Evolutionary conservation across 2,888 invertebrate species (phyloP), one percentile per base, ranked within the genome.

Genomic region (Caenorhabditis imperialis): DNA sequence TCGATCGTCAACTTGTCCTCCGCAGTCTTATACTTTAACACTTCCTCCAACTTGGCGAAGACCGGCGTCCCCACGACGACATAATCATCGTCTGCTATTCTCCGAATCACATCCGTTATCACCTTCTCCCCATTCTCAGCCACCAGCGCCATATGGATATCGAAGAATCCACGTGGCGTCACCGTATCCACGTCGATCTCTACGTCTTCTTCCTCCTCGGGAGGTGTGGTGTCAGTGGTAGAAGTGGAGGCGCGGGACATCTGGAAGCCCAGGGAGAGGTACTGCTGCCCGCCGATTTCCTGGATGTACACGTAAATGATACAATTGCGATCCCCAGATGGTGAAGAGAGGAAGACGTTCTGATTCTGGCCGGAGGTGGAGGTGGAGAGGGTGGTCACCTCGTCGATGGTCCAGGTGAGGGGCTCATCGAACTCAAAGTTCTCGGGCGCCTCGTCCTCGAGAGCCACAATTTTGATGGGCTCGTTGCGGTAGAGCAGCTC

Each of bases 191-290:
- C 37, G 5, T 22, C 44, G 35, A n/a, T 30, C 20, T 47, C 35
- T 50, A 42, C n/a, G 23, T 22, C 10, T 6, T 44, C 47, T n/a
- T 54, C 54, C 0, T 42, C 42, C 6, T 35, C 40, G n/a, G 55
- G 48, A 3, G 47, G 40, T 0, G 22, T n/a, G 6, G 42, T 1
- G 5, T 22, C 14, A 2, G 22, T 33, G 0, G 58, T 8, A 7
- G 62, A 62, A 1, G 53, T 45, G 3, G 61, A 61, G 27, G 51
- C 40, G 1, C 48, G 54, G 20, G 40, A 30, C 50, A 65, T 57
- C 35, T 65, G 65, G 23, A 65, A 57, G 33, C 65, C 65, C 4
- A 65, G 18, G 1, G 65, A 65, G 0, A 65, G n/a, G 35, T 65
- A 65, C 8, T 65, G 47, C 14, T 27, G 12, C 0, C 57, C 65